Evolutionary conservation across 1,140 invertebrate species (phyloP).

Genomic region (Drosophila truncata): DNA sequence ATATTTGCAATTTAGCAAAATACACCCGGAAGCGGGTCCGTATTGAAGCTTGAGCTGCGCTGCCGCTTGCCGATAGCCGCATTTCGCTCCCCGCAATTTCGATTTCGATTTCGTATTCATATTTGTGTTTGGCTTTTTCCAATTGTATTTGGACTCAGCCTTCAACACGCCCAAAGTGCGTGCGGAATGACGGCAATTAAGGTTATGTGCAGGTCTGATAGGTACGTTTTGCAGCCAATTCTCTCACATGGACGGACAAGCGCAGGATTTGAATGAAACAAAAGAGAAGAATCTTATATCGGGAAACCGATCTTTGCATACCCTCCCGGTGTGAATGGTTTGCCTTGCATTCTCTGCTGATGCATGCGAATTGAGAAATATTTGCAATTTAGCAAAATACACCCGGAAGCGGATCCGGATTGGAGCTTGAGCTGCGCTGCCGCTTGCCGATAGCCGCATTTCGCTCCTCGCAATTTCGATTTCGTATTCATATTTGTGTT

Average conservation of each 20-base stretch:
- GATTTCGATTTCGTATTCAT: slow-evolving; percentile 39
- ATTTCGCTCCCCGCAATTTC: slow-evolving; percentile 11
- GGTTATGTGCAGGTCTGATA: slow-evolving; percentile 21
- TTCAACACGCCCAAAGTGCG: slow-evolving; percentile 55
- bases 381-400: slow-evolving; percentile 83
- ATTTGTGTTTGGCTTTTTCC: slow-evolving; percentile 49
- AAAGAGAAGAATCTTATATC: no score
- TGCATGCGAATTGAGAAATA: slow-evolving; percentile 83
- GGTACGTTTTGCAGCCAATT: slow-evolving; percentile 1
- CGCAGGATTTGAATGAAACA: no score
- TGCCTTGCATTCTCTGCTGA: slow-evolving; percentile 75
- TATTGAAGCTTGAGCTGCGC: slow-evolving; percentile 55
- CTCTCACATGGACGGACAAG: slow-evolving; percentile 9
- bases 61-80: slow-evolving; percentile 2
- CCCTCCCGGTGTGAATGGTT: no score
- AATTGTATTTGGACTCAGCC: slow-evolving; percentile 25
- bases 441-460: slow-evolving; percentile 8
- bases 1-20: slow-evolving; percentile 84
- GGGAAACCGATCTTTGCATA: no score
- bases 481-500: slow-evolving; percentile 44
- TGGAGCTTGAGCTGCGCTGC: slow-evolving; percentile 40
- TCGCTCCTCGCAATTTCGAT: slow-evolving; percentile 23
- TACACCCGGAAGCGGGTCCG: slow-evolving; percentile 70
- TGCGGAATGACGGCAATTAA: slow-evolving; percentile 77
- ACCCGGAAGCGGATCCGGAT: slow-evolving; percentile 68